phyloP scores from a whole-genome alignment of 2,797 vertebrate species.

The Rhabdomys pumilio region DNA sequence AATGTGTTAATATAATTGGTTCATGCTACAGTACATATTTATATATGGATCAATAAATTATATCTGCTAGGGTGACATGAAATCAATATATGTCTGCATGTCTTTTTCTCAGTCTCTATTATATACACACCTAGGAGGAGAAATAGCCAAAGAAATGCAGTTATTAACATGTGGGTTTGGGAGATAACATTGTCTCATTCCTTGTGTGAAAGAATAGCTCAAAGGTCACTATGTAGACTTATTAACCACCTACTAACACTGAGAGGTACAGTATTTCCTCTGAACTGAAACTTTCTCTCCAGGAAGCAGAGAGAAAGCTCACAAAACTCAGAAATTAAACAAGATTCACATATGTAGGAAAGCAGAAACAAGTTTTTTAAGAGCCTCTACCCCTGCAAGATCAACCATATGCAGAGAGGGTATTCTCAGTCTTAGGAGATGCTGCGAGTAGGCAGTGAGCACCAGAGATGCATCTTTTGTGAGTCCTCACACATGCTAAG shows the following conservation, averaged over 20 bases:
- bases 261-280: neutral
- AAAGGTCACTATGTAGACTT: neutral
- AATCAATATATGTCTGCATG: neutral
- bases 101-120: neutral
- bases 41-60: conserved; percentile 6
- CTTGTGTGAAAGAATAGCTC: neutral
- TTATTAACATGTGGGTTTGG: neutral
- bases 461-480: neutral
- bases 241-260: neutral
- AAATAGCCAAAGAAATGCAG: neutral
- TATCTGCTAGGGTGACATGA: neutral
- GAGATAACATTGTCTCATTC: neutral
- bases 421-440: neutral
- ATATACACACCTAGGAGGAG: neutral
- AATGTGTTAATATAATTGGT: neutral
- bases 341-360: neutral
- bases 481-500: neutral
- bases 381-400: neutral
- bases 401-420: neutral
- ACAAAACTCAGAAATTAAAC: neutral
- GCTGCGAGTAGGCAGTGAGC: neutral
- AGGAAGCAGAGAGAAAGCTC: neutral
- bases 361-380: neutral
- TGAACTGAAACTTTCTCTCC: neutral
- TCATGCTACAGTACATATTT: neutral